These are phyloP conservation scores for Eupithecia tripunctaria DNA, from an alignment of 2,888 invertebrate species.

Conservation along the genomic window DNA sequence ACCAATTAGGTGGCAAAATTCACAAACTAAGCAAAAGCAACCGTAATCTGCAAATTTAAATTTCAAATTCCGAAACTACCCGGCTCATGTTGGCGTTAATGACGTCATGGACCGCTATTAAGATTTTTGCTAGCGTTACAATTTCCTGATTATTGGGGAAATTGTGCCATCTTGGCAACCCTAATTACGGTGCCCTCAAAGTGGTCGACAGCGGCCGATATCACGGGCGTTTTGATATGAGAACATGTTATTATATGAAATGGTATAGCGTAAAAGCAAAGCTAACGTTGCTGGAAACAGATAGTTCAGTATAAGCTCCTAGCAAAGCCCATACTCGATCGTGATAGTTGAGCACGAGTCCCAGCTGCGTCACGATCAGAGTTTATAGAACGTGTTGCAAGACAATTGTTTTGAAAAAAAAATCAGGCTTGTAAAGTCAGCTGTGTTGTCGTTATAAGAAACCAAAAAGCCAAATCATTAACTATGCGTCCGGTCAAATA, in stretches of 20 bases:
- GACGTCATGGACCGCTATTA: conserved; percentile 42
- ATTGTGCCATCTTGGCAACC: conserved; percentile 41
- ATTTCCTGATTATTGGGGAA: conserved; percentile 34
- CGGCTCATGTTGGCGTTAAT: conserved; percentile 19
- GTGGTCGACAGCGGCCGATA: conserved; percentile 53
- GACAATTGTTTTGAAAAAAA: background rate
- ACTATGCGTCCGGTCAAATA: background rate
- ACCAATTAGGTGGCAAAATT: conserved; percentile 2
- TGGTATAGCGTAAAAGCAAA: conserved; percentile 37
- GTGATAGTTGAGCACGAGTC: conserved; percentile 7
- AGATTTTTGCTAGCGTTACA: conserved; percentile 44
- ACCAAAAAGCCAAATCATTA: background rate
- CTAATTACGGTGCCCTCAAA: conserved; percentile 47
- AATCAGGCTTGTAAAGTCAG: background rate
- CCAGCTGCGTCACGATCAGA: conserved; percentile 30
- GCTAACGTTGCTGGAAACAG: conserved; percentile 14
- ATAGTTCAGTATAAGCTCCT: conserved; percentile 18
- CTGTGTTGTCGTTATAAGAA: background rate
- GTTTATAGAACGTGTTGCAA: background rate
- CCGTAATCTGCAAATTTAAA: conserved; percentile 20
- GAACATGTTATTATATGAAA: conserved; percentile 46
- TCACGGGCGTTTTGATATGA: conserved; percentile 48
- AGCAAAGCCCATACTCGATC: conserved; percentile 12
- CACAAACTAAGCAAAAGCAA: conserved; percentile 12
- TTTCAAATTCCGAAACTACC: conserved; percentile 25